Evolutionary conservation across 2,113 vertebrate genomes (phyloP).

Genomic region (Acanthochromis polyacanthus): DNA sequence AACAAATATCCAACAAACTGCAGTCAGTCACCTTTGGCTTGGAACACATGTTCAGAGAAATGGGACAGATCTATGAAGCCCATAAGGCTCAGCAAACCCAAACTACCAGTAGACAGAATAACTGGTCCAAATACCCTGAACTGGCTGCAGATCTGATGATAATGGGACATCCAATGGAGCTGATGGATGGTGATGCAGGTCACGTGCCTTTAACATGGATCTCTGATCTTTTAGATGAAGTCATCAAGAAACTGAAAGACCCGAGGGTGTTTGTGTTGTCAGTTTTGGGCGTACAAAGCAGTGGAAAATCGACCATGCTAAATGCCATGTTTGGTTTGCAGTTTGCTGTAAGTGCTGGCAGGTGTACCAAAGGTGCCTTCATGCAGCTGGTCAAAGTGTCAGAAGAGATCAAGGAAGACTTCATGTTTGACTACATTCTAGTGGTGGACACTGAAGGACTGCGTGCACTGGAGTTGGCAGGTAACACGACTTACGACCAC

Average conservation of each 20-base stretch:
- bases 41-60: constrained; percentile 86
- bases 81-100: constrained; percentile 33
- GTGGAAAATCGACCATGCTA: constrained; percentile 86
- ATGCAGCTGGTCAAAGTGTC: constrained; percentile 75
- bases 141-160: constrained; percentile 85
- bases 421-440: constrained; percentile 10
- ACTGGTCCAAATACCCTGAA: constrained; percentile 65
- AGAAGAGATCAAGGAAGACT: constrained; percentile 44
- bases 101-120: background rate
- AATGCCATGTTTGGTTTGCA: constrained; percentile 78
- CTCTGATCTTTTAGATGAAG: constrained; percentile 80
- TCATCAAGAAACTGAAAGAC: constrained; percentile 81
- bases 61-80: constrained; percentile 86
- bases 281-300: constrained; percentile 83
- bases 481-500: background rate
- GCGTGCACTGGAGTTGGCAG: constrained; percentile 46
- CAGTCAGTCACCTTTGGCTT: constrained; percentile 74
- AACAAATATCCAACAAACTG: constrained; percentile 67
- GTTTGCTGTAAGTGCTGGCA: constrained; percentile 84
- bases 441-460: constrained; percentile 71
- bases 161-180: constrained; percentile 84
- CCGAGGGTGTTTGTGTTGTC: constrained; percentile 86
- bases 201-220: constrained; percentile 86
- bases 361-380: constrained; percentile 83
- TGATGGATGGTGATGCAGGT: constrained; percentile 88